These are phyloP conservation scores for Agrochola circellaris DNA, from an alignment of 2,888 invertebrate species.

Conservation along the genomic window DNA sequence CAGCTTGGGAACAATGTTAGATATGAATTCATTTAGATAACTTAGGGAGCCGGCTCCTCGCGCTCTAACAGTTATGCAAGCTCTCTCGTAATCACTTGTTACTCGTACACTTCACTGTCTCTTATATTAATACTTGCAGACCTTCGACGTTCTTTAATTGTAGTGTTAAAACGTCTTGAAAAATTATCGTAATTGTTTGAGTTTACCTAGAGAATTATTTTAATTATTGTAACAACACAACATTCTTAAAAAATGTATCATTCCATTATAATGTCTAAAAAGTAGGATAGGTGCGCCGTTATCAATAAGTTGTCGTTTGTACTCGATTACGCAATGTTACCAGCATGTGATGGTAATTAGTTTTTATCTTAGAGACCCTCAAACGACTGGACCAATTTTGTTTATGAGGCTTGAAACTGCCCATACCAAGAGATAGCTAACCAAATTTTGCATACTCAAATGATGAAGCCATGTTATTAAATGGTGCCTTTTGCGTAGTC, in stretches of 20 bases:
- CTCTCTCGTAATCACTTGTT: conserved; percentile 73
- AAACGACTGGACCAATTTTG: conserved; percentile 66
- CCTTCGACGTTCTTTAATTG: conserved; percentile 46
- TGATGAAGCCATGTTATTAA: conserved; percentile 34
- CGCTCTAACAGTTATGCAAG: conserved; percentile 83
- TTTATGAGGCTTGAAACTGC: conserved; percentile 56
- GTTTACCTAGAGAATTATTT: conserved; percentile 72
- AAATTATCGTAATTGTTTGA: conserved; percentile 67
- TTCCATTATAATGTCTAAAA: conserved; percentile 90
- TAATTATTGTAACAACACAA: conserved; percentile 81
- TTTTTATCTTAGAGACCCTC: conserved; percentile 49
- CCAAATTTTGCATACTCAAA: conserved; percentile 40
- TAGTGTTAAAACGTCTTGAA: conserved; percentile 60
- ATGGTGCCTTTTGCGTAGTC: conserved; percentile 42
- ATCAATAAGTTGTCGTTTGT: conserved; percentile 79
- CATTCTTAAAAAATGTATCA: conserved; percentile 90
- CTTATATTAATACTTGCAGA: conserved; percentile 55
- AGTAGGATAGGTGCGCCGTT: conserved; percentile 87
- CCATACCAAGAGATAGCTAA: conserved; percentile 39
- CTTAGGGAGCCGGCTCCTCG: conserved; percentile 82
- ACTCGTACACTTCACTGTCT: conserved; percentile 66
- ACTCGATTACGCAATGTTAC: conserved; percentile 60
- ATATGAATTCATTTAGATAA: conserved; percentile 87
- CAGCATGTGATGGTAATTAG: conserved; percentile 45
- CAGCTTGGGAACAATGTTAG: conserved; percentile 90